Evolutionary conservation across 2,797 vertebrate species (phyloP), one percentile per base, ranked within the genome.

Genomic region (Eleutherodactylus coqui): DNA sequence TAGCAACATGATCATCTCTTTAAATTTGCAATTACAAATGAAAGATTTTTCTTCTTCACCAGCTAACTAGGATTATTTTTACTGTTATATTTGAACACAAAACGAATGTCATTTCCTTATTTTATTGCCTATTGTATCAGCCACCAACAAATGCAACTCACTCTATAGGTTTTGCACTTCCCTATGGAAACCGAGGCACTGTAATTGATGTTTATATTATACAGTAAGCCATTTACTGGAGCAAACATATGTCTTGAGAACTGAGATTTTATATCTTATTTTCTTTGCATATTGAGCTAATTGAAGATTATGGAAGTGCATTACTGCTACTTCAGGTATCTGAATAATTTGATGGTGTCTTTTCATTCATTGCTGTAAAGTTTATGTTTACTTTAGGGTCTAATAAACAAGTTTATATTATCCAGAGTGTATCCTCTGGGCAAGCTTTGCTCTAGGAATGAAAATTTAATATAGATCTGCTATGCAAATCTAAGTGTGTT

Each of bases 301-400:
- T 78, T 60, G 36, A 27, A 58, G 76, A 53, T 60, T 78, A 78
- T 78, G 24, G n/a, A 60, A 53, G 38, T 55, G 9, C 34, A 55
- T 41, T 78, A 78, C n/a, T 41, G 53, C 34, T 27, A n/a, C 51
- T 60, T 17, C 34, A n/a, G 76, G 34, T 78, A 60, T 36, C 34
- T 41, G 34, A 60, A 41, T 78, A 38, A 58, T 78, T 41, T 55
- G 32, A 55, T 77, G n/a, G 19, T 38, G 29, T n/a, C 32, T 27
- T 78, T 78, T 78, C 21, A 58, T 55, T 38, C 36, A n/a, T 78
- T 58, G 76, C 36, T 58, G 8, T 41, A 38, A 58, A 78, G 36
- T 78, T 78, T 78, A 41, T 14, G 58, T 78, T 78, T 58, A n/a
- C 76, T 58, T 60, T 78, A 58, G 53, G 79, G 60, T 27, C 36